Percentiles rank a stretch among this genome's conserved stretches.
phyloP scores from a whole-genome alignment of 1,140 invertebrate species.

The Tyrophagus putrescentiae region DNA sequence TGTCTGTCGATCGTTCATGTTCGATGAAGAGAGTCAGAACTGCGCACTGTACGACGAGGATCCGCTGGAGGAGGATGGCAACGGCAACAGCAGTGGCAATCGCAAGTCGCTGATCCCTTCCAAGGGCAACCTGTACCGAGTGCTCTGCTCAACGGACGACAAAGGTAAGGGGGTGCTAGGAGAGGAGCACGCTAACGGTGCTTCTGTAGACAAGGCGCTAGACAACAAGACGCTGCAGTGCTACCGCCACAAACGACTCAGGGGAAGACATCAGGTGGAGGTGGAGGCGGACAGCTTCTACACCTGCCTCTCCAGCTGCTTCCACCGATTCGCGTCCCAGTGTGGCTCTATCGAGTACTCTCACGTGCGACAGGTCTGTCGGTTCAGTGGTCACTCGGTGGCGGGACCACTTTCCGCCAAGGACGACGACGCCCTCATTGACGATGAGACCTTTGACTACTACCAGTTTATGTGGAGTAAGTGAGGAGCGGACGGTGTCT shows the following conservation, averaged over 20 bases:
- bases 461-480: constrained; percentile 59
- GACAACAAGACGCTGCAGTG: constrained; percentile 60
- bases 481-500: constrained; percentile 36
- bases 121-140: constrained; percentile 27
- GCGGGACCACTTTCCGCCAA: not conserved
- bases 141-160: constrained; percentile 29
- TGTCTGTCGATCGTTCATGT: constrained; percentile 52
- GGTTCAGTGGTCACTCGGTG: constrained; percentile 59
- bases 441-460: constrained; percentile 76
- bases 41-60: constrained; percentile 77
- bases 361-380: constrained; percentile 61
- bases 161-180: constrained; percentile 29
- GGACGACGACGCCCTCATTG: constrained; percentile 43
- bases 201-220: constrained; percentile 26
- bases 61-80: constrained; percentile 17
- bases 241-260: constrained; percentile 63
- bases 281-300: constrained; percentile 66
- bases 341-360: constrained; percentile 74
- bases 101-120: constrained; percentile 33
- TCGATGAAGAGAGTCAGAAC: constrained; percentile 62
- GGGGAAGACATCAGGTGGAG: constrained; percentile 72
- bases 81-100: not conserved
- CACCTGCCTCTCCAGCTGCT: constrained; percentile 72
- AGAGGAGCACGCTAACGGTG: too few species aligned
- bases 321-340: constrained; percentile 39